A percentile compares a stretch with the other conserved stretches of the same genome.
Evolutionary conservation across 2,888 invertebrate genomes (phyloP).

Genomic region (Trichopoda pennipes): DNA sequence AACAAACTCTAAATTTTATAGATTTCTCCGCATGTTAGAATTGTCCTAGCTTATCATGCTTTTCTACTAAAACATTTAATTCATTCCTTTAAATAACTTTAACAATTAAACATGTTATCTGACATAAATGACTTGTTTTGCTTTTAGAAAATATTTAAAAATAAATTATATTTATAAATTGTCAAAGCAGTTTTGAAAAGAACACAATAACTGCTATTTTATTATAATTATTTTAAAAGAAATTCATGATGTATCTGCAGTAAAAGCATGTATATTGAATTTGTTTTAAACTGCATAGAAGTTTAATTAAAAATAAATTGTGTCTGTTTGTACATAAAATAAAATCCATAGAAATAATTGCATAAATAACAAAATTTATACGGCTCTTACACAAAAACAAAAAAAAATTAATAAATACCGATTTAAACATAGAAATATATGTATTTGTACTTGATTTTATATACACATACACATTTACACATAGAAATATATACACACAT

Average conservation of each 20-base stretch:
- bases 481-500: neutral
- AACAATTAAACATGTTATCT: conserved; percentile 8
- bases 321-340: conserved; percentile 34
- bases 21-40: too few relatives aligned
- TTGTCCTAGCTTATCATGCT: too few relatives aligned
- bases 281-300: conserved; percentile 23
- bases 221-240: neutral
- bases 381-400: neutral
- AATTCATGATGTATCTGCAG: neutral
- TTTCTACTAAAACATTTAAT: too few relatives aligned
- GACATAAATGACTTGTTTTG: conserved; percentile 20
- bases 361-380: conserved; percentile 4
- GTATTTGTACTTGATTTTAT: conserved; percentile 33
- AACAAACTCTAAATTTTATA: too few relatives aligned
- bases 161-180: conserved; percentile 27
- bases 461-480: neutral
- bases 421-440: neutral
- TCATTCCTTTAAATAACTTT: neutral
- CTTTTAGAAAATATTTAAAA: conserved; percentile 18
- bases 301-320: conserved; percentile 46
- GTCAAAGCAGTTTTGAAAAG: too few relatives aligned
- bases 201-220: conserved; percentile 16
- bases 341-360: conserved; percentile 13
- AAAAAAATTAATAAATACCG: too few relatives aligned
- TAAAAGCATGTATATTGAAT: neutral